Percentiles rank a stretch among this genome's conserved stretches.
Conservation (phyloP, 2,113 vertebrate species). For the Hyperoodon ampullatus region DNA sequence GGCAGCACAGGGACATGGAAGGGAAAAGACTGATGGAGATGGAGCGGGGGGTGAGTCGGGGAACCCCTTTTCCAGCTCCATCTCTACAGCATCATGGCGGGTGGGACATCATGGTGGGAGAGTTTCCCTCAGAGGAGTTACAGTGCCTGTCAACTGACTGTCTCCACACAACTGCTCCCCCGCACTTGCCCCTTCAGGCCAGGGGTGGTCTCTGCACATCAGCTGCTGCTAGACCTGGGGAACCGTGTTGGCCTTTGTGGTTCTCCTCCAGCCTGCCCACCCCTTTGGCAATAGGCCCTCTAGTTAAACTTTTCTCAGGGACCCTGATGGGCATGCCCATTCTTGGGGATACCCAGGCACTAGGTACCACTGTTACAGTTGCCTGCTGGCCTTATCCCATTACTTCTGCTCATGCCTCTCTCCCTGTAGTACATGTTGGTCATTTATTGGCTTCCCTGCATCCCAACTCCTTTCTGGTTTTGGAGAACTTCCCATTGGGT, state of each 20-base stretch:
- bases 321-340: fast-evolving
- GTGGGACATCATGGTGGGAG: background rate
- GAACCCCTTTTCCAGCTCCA: background rate
- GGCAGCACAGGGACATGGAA: background rate
- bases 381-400: background rate
- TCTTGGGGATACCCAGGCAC: fast-evolving
- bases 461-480: background rate
- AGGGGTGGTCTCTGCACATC: fast-evolving
- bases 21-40: fast-evolving
- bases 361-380: fast-evolving
- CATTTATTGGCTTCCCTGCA: background rate
- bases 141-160: fast-evolving
- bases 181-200: background rate
- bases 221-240: background rate
- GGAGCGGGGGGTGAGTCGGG: fast-evolving
- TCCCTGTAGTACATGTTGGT: background rate
- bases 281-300: background rate
- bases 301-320: background rate
- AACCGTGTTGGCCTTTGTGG: background rate
- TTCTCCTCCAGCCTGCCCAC: background rate
- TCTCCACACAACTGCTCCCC: fast-evolving
- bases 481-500: background rate
- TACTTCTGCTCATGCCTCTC: fast-evolving
- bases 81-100: no score
- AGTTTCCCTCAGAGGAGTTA: no score